A percentile compares a stretch with the other conserved stretches of the same genome.
These are phyloP conservation scores for Ptychoptera contaminata DNA, from an alignment of 2,888 invertebrate genomes.

Conservation along the genomic window DNA sequence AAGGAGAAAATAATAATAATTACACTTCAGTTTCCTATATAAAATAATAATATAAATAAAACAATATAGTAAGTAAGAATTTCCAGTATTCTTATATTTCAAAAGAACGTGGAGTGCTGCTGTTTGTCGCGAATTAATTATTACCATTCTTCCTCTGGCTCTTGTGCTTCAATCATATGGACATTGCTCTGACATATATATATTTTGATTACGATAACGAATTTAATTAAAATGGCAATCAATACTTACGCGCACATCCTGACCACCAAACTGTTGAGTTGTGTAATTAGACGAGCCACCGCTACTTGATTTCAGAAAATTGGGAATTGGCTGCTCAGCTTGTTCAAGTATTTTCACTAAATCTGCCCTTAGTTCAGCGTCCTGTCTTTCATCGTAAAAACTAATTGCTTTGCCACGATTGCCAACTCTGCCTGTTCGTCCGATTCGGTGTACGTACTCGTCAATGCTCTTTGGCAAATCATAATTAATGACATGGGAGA, in stretches of 20 bases:
- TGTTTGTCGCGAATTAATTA: too few species aligned
- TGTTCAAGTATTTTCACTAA: conserved; percentile 60
- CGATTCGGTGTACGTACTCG: conserved; percentile 90
- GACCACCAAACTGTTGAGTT: conserved; percentile 11
- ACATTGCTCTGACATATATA: neutral
- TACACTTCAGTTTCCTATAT: too few species aligned
- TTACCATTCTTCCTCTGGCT: conserved; percentile 1
- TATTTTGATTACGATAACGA: neutral
- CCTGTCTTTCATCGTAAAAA: conserved; percentile 54
- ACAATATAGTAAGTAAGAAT: too few species aligned
- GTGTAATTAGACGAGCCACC: conserved; percentile 32
- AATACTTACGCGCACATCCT: neutral
- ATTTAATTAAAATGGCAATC: neutral
- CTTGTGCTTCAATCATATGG: neutral
- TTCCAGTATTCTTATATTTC: too few species aligned
- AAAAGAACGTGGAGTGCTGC: too few species aligned
- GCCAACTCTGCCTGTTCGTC: conserved; percentile 88
- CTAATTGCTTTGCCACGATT: conserved; percentile 77
- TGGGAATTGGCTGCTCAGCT: conserved; percentile 66
- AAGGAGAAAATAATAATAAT: too few species aligned
- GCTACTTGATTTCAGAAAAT: conserved; percentile 45
- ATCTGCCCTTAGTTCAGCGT: conserved; percentile 42
- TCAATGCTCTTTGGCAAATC: conserved; percentile 82
- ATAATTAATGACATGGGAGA: conserved; percentile 80
- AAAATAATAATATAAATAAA: too few species aligned